Conservation (phyloP, 2,888 invertebrate genomes). For the Serripes groenlandicus region DNA sequence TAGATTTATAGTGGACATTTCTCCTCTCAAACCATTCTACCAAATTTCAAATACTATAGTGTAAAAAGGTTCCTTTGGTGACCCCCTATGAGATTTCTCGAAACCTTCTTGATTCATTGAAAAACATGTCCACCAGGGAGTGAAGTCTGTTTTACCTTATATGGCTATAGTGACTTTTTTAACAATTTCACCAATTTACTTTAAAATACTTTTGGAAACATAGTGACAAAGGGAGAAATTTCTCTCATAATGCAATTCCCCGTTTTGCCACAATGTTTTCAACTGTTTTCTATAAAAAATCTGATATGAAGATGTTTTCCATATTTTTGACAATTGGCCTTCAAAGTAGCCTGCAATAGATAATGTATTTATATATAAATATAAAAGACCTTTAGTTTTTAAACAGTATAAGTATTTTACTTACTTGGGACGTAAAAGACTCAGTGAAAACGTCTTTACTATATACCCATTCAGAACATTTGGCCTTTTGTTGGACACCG, state of each 20-base stretch:
- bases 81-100: too few species aligned
- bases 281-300: background rate
- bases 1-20: too few species aligned
- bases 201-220: background rate
- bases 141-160: too few species aligned
- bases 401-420: background rate
- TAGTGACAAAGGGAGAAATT: background rate
- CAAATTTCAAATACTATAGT: too few species aligned
- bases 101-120: too few species aligned
- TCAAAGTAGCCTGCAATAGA: background rate
- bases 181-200: too few species aligned
- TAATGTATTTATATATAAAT: background rate
- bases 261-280: background rate
- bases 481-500: constrained; percentile 13
- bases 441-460: constrained; percentile 61
- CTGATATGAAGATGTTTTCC: too few species aligned
- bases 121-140: too few species aligned
- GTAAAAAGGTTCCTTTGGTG: too few species aligned
- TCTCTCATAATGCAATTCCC: background rate
- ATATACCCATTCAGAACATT: constrained; percentile 71
- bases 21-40: too few species aligned
- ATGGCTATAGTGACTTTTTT: background rate
- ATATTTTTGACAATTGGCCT: too few species aligned
- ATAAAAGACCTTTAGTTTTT: too few species aligned
- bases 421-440: constrained; percentile 69